These are phyloP conservation scores for Anadara kagoshimensis DNA, from an alignment of 1,140 invertebrate genomes.

Conservation along the genomic window DNA sequence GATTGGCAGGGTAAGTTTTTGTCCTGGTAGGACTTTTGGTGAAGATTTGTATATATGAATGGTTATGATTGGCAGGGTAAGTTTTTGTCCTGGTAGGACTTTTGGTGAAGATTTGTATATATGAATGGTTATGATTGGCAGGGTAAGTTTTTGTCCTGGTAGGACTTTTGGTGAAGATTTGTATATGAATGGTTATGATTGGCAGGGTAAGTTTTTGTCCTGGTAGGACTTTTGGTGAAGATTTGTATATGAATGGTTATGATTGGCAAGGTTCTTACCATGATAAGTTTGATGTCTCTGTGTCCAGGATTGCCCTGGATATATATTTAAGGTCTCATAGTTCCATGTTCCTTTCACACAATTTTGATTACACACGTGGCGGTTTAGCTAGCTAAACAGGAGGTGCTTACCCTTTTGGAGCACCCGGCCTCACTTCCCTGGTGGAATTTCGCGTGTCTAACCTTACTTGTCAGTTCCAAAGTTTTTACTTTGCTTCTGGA, in stretches of 20 bases:
- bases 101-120: not conserved
- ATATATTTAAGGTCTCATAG: no score
- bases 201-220: conserved; percentile 53
- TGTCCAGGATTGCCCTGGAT: no score
- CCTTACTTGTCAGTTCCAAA: no score
- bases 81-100: not conserved
- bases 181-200: conserved; percentile 51
- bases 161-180: no score
- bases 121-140: conserved; percentile 41
- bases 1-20: conserved; percentile 62
- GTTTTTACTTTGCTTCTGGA: no score
- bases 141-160: conserved; percentile 39
- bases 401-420: no score
- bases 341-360: no score
- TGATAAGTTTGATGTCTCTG: no score
- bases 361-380: no score
- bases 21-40: not conserved
- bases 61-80: conserved; percentile 57
- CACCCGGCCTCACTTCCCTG: no score
- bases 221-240: not conserved
- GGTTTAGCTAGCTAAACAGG: no score
- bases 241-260: not conserved
- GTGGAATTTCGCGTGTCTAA: no score
- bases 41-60: not conserved
- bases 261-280: conserved; percentile 67